A percentile compares a stretch with the other conserved stretches of the same genome.
phyloP scores from a whole-genome alignment of 2,888 invertebrate species.

The Onthophagus sagittarius region DNA sequence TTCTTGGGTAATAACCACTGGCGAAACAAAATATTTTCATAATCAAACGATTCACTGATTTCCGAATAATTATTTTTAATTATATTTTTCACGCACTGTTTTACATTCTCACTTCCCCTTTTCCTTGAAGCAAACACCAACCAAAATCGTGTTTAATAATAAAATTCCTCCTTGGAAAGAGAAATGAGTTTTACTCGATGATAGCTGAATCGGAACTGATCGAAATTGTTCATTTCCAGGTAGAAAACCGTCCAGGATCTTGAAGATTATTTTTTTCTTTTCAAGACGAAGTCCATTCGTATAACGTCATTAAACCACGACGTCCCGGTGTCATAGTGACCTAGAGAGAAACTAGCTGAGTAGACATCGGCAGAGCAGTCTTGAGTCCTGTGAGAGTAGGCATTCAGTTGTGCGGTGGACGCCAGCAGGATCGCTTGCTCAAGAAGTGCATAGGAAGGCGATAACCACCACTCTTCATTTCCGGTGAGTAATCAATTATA shows the following conservation, averaged over 20 bases:
- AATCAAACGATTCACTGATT: not conserved
- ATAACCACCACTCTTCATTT: not conserved
- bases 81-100: constrained; percentile 6
- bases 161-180: not conserved
- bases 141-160: not conserved
- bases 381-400: constrained; percentile 2
- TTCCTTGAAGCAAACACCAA: not conserved
- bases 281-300: not conserved
- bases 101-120: constrained; percentile 2
- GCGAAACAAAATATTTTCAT: not conserved
- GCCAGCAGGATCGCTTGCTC: constrained; percentile 6
- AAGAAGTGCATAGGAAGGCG: constrained; percentile 4
- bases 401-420: constrained; percentile 12
- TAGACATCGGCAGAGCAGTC: constrained; percentile 10
- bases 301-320: not conserved
- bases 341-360: constrained; percentile 9
- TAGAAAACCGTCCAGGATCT: not conserved
- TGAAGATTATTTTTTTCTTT: not conserved
- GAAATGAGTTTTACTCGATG: not conserved
- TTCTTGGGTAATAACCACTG: not conserved
- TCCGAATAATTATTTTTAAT: not conserved
- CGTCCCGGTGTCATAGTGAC: constrained; percentile 6
- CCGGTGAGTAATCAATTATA: constrained; percentile 7
- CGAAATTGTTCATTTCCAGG: constrained; percentile 3
- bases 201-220: constrained; percentile 9